These are phyloP conservation scores for Lates calcarifer DNA, from an alignment of 2,113 vertebrate species.

Conservation along the genomic window DNA sequence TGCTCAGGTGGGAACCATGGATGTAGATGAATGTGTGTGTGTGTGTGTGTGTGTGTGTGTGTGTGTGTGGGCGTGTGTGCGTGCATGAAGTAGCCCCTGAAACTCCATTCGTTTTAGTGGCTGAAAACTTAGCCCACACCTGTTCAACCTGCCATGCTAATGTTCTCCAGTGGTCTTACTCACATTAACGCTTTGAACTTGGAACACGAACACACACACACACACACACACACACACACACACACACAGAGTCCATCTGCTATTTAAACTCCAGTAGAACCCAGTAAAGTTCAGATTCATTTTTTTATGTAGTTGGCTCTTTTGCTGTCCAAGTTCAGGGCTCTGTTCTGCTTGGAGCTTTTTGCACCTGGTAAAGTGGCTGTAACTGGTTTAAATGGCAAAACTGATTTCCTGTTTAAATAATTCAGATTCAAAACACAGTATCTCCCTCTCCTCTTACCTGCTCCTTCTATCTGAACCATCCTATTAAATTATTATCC, in stretches of 20 bases:
- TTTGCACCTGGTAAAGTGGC: slow-evolving; percentile 73
- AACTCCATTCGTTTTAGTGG: slow-evolving; percentile 70
- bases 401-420: slow-evolving; percentile 55
- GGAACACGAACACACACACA: slow-evolving; percentile 28
- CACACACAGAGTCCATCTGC: slow-evolving; percentile 58
- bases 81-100: slow-evolving; percentile 27
- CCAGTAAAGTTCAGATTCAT: slow-evolving; percentile 70
- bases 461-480: neutral
- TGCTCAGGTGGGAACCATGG: slow-evolving; percentile 74
- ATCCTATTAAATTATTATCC: slow-evolving; percentile 5
- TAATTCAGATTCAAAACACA: slow-evolving; percentile 24
- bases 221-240: slow-evolving; percentile 16
- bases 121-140: slow-evolving; percentile 65
- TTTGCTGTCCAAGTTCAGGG: slow-evolving; percentile 38
- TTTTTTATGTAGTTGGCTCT: slow-evolving; percentile 70
- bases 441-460: slow-evolving; percentile 21
- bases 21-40: slow-evolving; percentile 22
- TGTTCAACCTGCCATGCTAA: slow-evolving; percentile 65
- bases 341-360: slow-evolving; percentile 30
- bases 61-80: slow-evolving; percentile 26
- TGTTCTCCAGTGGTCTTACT: slow-evolving; percentile 61
- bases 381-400: slow-evolving; percentile 55
- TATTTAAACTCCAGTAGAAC: slow-evolving; percentile 74
- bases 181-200: slow-evolving; percentile 79
- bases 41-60: slow-evolving; percentile 25